phyloP scores from a whole-genome alignment of 2,113 vertebrate genomes.

The Sturnira hondurensis region DNA sequence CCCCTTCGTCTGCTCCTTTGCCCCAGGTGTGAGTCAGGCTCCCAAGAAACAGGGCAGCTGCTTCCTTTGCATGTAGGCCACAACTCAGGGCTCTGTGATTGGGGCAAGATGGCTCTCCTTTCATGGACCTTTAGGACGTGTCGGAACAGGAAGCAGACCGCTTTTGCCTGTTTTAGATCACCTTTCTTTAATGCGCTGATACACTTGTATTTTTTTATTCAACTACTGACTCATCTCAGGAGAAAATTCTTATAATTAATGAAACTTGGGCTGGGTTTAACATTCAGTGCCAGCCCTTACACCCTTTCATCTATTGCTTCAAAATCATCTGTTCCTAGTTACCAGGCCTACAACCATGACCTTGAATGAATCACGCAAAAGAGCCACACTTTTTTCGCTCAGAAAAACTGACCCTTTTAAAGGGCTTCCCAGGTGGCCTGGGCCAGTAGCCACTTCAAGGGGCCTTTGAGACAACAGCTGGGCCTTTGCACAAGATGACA shows the following conservation, averaged over 20 bases:
- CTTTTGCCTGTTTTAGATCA: not conserved
- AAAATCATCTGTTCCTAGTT: not conserved
- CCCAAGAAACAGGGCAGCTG: not conserved
- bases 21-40: not conserved
- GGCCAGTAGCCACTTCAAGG: not conserved
- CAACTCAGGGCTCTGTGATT: no score
- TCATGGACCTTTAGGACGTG: rapidly evolving
- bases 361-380: not conserved
- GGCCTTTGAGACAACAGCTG: not conserved
- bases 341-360: not conserved
- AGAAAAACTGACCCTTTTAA: not conserved
- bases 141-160: no score
- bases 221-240: not conserved
- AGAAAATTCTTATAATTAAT: not conserved
- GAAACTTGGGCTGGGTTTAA: not conserved
- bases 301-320: not conserved
- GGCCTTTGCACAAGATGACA: not conserved
- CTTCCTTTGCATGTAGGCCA: not conserved
- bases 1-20: not conserved
- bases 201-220: not conserved
- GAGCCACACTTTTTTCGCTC: not conserved
- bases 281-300: not conserved
- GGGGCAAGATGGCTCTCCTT: no score
- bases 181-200: not conserved
- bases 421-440: not conserved